These are phyloP conservation scores for Empis livida DNA, from an alignment of 2,888 invertebrate species.

Conservation along the genomic window DNA sequence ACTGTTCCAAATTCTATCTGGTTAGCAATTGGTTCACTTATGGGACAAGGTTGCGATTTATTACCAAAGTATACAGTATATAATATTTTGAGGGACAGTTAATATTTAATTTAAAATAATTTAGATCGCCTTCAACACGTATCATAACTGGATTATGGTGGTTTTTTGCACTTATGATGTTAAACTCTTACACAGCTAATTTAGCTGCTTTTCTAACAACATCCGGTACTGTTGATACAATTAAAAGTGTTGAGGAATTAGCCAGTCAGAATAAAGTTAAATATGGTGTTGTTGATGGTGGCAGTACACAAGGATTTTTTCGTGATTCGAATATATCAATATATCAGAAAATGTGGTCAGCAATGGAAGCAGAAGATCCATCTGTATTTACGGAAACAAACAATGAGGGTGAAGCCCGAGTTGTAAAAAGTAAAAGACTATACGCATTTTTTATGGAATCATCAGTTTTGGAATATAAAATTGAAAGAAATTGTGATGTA, in stretches of 20 bases:
- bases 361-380: slow-evolving; percentile 75
- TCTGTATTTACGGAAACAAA: slow-evolving; percentile 73
- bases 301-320: slow-evolving; percentile 88
- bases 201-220: slow-evolving; percentile 87
- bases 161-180: slow-evolving; percentile 86
- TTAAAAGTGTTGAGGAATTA: slow-evolving; percentile 83
- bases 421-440: slow-evolving; percentile 58
- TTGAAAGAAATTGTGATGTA: slow-evolving; percentile 73
- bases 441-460: slow-evolving; percentile 98
- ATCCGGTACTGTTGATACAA: slow-evolving; percentile 57
- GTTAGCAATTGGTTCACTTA: slow-evolving; percentile 82
- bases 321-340: slow-evolving; percentile 74
- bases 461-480: slow-evolving; percentile 82
- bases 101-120: neutral
- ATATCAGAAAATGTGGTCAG: slow-evolving; percentile 85
- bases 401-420: slow-evolving; percentile 64
- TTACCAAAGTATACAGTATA: slow-evolving; percentile 60
- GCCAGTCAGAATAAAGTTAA: slow-evolving; percentile 88
- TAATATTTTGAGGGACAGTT: neutral
- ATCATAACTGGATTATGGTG: slow-evolving; percentile 85
- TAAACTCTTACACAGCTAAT: slow-evolving; percentile 89
- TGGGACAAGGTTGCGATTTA: slow-evolving; percentile 89
- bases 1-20: slow-evolving; percentile 78
- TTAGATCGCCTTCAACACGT: slow-evolving; percentile 75
- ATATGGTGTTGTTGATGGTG: slow-evolving; percentile 82